phyloP scores from a whole-genome alignment of 2,797 vertebrate genomes.

The Picus viridis region DNA sequence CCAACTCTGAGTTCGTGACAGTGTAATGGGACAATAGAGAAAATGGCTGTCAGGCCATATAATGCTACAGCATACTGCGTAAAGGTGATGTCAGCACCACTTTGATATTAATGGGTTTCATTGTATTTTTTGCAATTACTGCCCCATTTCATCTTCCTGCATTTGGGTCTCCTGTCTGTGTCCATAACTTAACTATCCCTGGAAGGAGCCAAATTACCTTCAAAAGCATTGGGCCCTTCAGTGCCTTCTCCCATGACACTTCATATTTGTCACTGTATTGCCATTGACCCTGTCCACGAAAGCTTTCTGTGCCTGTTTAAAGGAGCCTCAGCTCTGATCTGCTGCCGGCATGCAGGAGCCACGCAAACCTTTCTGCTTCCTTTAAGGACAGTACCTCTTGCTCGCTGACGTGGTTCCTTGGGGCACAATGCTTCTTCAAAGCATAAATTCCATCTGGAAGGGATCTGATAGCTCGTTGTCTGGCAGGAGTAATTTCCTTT shows the following conservation, averaged over 20 bases:
- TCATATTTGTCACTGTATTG: not conserved
- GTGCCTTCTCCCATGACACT: not conserved
- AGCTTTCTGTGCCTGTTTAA: not conserved
- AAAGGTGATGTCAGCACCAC: not conserved
- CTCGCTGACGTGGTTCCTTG: not conserved
- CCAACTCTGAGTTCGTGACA: not conserved
- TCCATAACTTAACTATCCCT: not conserved
- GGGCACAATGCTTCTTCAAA: slow-evolving; percentile 42
- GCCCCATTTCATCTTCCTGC: not conserved
- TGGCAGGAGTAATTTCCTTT: slow-evolving; percentile 36
- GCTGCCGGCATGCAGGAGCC: not conserved
- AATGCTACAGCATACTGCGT: not conserved
- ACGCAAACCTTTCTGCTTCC: slow-evolving; percentile 44
- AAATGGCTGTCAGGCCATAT: not conserved
- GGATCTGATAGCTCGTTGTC: slow-evolving; percentile 23
- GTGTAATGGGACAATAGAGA: accelerated
- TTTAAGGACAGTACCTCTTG: slow-evolving; percentile 30
- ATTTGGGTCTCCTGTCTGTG: not conserved
- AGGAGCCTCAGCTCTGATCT: not conserved
- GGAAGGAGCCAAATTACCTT: not conserved
- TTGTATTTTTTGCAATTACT: not conserved
- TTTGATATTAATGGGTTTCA: not conserved
- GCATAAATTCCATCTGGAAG: slow-evolving; percentile 43
- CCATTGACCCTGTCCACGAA: not conserved
- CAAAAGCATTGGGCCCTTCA: not conserved